Percentiles rank a stretch among this genome's conserved stretches.
phyloP scores from a whole-genome alignment of 1,140 invertebrate genomes.

The Formica exsecta region DNA sequence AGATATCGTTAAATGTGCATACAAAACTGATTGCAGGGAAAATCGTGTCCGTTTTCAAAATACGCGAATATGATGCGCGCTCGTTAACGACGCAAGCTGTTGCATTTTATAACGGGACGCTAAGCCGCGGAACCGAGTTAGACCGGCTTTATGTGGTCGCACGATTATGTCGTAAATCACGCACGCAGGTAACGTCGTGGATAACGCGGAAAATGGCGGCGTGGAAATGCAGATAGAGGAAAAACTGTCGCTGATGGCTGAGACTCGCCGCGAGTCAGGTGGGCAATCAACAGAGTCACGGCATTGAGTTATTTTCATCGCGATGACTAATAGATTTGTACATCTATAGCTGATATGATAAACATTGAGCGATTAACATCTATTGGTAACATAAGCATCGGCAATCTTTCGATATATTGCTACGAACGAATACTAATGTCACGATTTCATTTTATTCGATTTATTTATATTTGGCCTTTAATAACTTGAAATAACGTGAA shows the following conservation, averaged over 20 bases:
- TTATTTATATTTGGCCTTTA: not conserved
- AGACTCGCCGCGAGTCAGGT: slow-evolving; percentile 35
- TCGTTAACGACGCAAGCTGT: slow-evolving; percentile 12
- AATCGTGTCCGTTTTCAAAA: slow-evolving; percentile 34
- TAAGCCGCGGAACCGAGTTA: slow-evolving; percentile 31
- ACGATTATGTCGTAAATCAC: slow-evolving; percentile 55
- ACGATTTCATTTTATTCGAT: not conserved
- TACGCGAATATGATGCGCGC: slow-evolving; percentile 29
- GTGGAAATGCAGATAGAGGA: slow-evolving; percentile 39
- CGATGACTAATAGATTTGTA: slow-evolving; percentile 29
- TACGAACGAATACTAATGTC: not conserved
- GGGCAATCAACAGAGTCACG: slow-evolving; percentile 35
- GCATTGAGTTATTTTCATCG: slow-evolving; percentile 58
- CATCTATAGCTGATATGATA: not conserved
- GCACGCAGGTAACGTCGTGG: slow-evolving; percentile 46
- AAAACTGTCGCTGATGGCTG: slow-evolving; percentile 38
- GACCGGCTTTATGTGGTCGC: slow-evolving; percentile 38
- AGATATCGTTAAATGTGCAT: slow-evolving; percentile 10
- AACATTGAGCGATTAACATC: slow-evolving; percentile 18
- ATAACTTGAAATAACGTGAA: not conserved
- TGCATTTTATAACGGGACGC: slow-evolving; percentile 58
- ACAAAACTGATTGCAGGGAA: not conserved
- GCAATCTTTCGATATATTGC: not conserved
- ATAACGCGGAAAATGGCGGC: slow-evolving; percentile 29
- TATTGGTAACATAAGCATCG: not conserved